These are phyloP conservation scores for Porphyrio hochstetteri DNA, from an alignment of 2,113 vertebrate species.

Conservation along the genomic window DNA sequence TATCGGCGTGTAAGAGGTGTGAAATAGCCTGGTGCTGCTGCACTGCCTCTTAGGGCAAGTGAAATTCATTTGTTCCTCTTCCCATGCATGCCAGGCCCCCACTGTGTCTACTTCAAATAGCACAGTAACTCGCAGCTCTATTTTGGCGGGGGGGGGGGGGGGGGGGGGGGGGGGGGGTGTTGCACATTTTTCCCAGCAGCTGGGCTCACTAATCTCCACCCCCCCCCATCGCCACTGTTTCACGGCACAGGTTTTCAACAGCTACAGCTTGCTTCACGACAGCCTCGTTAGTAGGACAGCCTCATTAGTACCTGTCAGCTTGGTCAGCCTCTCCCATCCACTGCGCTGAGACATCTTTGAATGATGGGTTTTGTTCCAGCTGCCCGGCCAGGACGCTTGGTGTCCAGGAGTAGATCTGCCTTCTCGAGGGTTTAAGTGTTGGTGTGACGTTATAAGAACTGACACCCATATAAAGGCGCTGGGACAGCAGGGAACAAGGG, in stretches of 20 bases:
- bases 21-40: not conserved
- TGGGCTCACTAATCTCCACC: not conserved
- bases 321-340: not conserved
- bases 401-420: not conserved
- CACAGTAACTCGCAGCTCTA: not conserved
- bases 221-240: not conserved
- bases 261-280: not conserved
- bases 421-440: not conserved
- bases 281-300: not conserved
- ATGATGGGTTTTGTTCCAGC: not conserved
- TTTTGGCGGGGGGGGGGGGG: not conserved
- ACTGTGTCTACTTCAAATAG: not conserved
- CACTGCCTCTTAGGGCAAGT: not conserved
- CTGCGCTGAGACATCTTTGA: not conserved
- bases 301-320: not conserved
- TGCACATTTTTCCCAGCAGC: not conserved
- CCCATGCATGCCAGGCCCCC: not conserved
- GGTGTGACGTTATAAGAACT: not conserved
- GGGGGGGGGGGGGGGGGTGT: too few relatives aligned
- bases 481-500: not conserved
- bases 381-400: not conserved
- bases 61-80: not conserved
- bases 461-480: rapidly evolving
- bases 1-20: not conserved
- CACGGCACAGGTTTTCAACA: not conserved